phyloP scores from a whole-genome alignment of 2,888 invertebrate species.

The Pristionchus exspectatus region DNA sequence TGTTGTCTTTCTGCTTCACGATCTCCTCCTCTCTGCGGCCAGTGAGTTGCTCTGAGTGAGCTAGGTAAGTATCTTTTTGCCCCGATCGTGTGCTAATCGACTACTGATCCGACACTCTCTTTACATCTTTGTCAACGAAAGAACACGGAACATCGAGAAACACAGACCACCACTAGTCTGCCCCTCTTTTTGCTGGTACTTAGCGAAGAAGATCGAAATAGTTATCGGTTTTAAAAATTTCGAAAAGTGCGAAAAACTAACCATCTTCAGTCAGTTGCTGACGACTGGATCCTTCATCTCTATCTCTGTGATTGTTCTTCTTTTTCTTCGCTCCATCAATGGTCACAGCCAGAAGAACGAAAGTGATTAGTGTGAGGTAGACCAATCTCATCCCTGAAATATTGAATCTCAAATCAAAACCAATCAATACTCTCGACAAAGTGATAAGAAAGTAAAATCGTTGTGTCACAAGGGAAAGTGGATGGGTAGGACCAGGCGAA shows the following conservation, averaged over 20 bases:
- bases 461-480: neutral
- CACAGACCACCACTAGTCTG: no score
- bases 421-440: neutral
- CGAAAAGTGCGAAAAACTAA: neutral
- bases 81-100: neutral
- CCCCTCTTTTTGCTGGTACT: no score
- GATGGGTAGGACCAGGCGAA: neutral
- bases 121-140: neutral
- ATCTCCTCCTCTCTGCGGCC: neutral
- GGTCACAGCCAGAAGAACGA: neutral
- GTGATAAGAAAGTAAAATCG: slow-evolving; percentile 3
- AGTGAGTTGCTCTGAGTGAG: neutral
- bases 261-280: slow-evolving; percentile 4
- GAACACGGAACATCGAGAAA: no score
- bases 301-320: slow-evolving; percentile 19
- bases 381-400: slow-evolving; percentile 33
- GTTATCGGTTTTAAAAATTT: no score
- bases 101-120: neutral
- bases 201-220: no score
- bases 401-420: neutral
- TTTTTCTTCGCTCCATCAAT: slow-evolving; percentile 28
- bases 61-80: neutral
- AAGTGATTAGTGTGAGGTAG: neutral
- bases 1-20: neutral
- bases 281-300: neutral